phyloP scores from a whole-genome alignment of 2,888 invertebrate genomes.

The Sympetrum striolatum region DNA sequence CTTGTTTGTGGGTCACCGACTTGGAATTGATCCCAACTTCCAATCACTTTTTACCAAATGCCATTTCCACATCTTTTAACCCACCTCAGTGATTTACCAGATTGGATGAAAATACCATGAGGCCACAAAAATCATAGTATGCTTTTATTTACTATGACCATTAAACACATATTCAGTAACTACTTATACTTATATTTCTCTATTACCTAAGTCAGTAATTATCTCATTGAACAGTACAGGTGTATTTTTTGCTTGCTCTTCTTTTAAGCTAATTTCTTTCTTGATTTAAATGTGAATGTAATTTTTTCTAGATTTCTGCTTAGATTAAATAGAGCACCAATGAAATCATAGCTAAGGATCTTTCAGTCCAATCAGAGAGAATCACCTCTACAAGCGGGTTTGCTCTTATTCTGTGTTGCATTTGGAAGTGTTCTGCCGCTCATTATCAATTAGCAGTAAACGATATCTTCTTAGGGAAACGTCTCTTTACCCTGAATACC shows the following conservation, averaged over 20 bases:
- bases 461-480: background rate
- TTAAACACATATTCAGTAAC: background rate
- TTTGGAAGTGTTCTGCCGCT: background rate
- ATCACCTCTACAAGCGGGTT: background rate
- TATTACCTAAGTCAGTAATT: background rate
- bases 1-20: background rate
- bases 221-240: background rate
- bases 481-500: constrained; percentile 14
- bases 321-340: background rate
- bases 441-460: background rate
- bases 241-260: background rate
- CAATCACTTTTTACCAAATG: background rate
- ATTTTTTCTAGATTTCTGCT: background rate
- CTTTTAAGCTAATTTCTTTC: background rate
- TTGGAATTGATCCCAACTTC: constrained; percentile 9
- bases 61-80: background rate
- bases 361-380: background rate
- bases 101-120: background rate
- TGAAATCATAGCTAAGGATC: background rate
- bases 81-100: background rate
- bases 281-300: background rate
- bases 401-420: background rate
- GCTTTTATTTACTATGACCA: background rate
- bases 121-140: background rate
- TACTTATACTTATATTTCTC: background rate